Conservation (phyloP, 2,888 invertebrate genomes). For the Perizoma flavofasciatum region DNA sequence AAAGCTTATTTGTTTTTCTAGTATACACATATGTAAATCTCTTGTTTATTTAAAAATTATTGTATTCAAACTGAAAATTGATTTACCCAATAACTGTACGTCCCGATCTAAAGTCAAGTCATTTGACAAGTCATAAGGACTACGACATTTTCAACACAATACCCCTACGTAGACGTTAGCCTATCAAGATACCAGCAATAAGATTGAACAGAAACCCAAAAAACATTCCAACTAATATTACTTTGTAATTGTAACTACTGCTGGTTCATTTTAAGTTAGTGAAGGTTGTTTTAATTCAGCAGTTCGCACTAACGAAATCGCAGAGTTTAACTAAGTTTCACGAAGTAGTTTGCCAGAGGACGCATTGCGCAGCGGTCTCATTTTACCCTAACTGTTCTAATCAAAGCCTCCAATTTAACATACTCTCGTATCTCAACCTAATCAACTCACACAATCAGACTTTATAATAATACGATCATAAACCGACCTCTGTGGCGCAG, state of each 20-base stretch:
- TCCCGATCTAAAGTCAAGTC: neutral
- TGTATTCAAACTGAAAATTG: no score
- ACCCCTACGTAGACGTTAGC: slow-evolving; percentile 5
- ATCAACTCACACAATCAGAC: slow-evolving; percentile 14
- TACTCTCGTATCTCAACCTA: slow-evolving; percentile 17
- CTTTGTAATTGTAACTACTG: neutral
- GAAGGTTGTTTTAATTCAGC: slow-evolving; percentile 28
- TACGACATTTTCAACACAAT: neutral
- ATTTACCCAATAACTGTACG: no score
- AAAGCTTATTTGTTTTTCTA: no score
- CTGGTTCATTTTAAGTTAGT: slow-evolving; percentile 17
- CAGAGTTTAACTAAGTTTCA: slow-evolving; percentile 32
- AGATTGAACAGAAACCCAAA: neutral
- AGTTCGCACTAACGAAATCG: slow-evolving; percentile 29
- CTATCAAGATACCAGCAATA: neutral
- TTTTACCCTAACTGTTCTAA: slow-evolving; percentile 29
- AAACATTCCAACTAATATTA: neutral
- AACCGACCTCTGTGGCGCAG: no score
- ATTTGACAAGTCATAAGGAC: neutral
- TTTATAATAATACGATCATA: slow-evolving; percentile 24
- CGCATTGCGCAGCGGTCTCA: slow-evolving; percentile 30
- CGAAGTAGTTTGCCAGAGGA: slow-evolving; percentile 29
- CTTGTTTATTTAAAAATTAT: no score
- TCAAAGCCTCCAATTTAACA: slow-evolving; percentile 32
- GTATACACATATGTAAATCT: no score